phyloP scores from a whole-genome alignment of 2,113 vertebrate genomes.

The Hylia prasina region DNA sequence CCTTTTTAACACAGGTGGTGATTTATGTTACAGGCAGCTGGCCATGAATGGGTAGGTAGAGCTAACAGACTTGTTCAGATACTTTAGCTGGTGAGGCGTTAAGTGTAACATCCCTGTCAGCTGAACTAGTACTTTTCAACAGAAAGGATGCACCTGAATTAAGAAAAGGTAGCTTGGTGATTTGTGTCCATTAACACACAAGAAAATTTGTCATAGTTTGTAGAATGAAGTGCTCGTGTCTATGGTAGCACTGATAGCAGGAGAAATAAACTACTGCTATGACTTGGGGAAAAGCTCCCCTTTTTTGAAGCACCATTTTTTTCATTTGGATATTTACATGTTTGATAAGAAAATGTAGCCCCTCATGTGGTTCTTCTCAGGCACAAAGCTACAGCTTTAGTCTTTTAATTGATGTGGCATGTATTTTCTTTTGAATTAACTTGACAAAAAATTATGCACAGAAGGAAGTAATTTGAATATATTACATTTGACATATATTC shows the following conservation, averaged over 20 bases:
- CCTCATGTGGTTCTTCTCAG: not conserved
- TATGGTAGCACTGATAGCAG: not conserved
- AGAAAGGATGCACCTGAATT: not conserved
- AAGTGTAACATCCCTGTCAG: not conserved
- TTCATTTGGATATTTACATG: not conserved
- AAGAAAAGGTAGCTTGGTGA: not conserved
- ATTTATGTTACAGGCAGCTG: not conserved
- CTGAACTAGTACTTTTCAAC: not conserved
- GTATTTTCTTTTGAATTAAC: not conserved
- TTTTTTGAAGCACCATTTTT: not conserved
- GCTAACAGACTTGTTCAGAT: not conserved
- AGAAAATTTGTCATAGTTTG: not conserved
- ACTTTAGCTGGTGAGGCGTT: not conserved
- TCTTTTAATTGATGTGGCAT: not conserved
- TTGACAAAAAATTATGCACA: not conserved
- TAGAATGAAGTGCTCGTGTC: not conserved
- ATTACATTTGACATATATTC: not conserved
- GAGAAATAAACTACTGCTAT: not conserved
- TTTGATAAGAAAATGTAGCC: not conserved
- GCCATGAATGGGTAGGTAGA: not conserved
- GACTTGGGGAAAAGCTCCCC: not conserved
- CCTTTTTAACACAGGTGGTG: not conserved
- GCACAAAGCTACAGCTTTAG: not conserved
- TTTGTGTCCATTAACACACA: not conserved
- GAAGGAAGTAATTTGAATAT: not conserved